Evolutionary conservation across 1,140 invertebrate species (phyloP).

Genomic region (Meloidogyne chitwoodi): DNA sequence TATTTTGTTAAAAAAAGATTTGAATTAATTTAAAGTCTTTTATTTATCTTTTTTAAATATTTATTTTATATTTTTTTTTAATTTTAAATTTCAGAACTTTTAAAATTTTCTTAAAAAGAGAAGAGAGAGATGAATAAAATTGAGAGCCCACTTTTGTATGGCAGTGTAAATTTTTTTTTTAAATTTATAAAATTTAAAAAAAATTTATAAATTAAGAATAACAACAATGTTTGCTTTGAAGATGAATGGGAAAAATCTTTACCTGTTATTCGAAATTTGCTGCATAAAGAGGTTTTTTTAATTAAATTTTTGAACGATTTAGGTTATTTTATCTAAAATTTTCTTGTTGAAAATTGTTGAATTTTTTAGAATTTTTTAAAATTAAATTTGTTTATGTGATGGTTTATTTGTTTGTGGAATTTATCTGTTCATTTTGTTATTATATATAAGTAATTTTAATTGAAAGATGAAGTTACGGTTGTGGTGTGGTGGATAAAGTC

Average conservation of each 20-base stretch:
- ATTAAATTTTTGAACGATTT: not conserved
- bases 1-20: too few species aligned
- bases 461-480: too few species aligned
- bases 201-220: slow-evolving; percentile 25
- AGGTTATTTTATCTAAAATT: too few species aligned
- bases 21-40: too few species aligned
- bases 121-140: not conserved
- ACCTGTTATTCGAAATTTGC: slow-evolving; percentile 32
- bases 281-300: slow-evolving; percentile 12
- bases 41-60: not conserved
- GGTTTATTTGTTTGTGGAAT: too few species aligned
- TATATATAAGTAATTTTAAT: too few species aligned
- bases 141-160: not conserved
- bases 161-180: not conserved
- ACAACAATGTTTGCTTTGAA: slow-evolving; percentile 28
- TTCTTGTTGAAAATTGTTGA: too few species aligned
- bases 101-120: not conserved
- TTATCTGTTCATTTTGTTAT: too few species aligned
- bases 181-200: not conserved
- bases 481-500: too few species aligned
- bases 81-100: not conserved
- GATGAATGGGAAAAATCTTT: slow-evolving; percentile 32
- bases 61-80: not conserved
- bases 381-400: too few species aligned
- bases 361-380: too few species aligned